Percentiles rank a stretch among this genome's conserved stretches.
Conservation (phyloP, 1,140 invertebrate species). For the Oryzaephilus surinamensis region DNA sequence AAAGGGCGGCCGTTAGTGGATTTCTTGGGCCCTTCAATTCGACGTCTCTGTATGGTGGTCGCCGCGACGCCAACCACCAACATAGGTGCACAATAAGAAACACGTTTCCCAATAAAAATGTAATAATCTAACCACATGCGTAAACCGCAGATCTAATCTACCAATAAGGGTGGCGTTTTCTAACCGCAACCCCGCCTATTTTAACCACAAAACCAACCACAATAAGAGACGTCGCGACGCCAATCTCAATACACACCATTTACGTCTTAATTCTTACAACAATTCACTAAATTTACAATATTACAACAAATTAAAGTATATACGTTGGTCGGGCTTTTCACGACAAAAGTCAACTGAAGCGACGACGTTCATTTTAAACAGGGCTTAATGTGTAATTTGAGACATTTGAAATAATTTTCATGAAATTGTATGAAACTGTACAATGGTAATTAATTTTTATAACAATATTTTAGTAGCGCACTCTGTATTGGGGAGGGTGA, state of each 20-base stretch:
- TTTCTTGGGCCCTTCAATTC: too few species aligned
- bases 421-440: too few species aligned
- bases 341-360: slow-evolving; percentile 1
- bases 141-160: slow-evolving; percentile 36
- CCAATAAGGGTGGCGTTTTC: slow-evolving; percentile 32
- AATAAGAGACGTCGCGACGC: slow-evolving; percentile 35
- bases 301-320: not conserved
- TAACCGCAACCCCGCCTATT: slow-evolving; percentile 37
- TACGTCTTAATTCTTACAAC: slow-evolving; percentile 24
- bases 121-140: slow-evolving; percentile 38
- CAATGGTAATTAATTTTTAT: too few species aligned
- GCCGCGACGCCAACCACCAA: not conserved
- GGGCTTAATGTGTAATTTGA: too few species aligned
- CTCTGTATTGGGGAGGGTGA: slow-evolving; percentile 20
- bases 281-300: not conserved
- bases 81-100: slow-evolving; percentile 3
- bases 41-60: too few species aligned
- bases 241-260: slow-evolving; percentile 25
- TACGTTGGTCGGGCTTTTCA: not conserved
- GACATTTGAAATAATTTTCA: too few species aligned
- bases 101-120: slow-evolving; percentile 36
- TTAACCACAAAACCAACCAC: slow-evolving; percentile 42
- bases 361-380: too few species aligned
- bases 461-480: slow-evolving; percentile 17
- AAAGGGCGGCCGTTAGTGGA: too few species aligned